Conservation (phyloP, 1,140 invertebrate genomes). For the Heliconius nattereri region DNA sequence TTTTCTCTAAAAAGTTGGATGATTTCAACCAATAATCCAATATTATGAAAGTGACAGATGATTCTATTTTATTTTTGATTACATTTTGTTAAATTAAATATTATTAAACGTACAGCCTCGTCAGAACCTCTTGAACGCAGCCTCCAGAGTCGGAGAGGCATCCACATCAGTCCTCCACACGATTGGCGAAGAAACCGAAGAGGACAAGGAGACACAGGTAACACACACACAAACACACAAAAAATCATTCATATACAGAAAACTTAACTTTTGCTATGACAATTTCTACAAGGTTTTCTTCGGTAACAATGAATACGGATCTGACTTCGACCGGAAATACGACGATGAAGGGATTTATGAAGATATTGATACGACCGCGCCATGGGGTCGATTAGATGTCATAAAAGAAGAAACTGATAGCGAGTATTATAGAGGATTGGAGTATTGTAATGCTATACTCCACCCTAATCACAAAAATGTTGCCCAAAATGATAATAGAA, state of each 20-base stretch:
- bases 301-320: conserved; percentile 55
- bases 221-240: conserved; percentile 50
- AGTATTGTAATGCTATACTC: conserved; percentile 63
- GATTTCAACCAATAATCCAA: too few relatives aligned
- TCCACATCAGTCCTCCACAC: conserved; percentile 96
- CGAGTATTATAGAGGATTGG: conserved; percentile 75
- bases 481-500: conserved; percentile 16
- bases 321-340: conserved; percentile 55
- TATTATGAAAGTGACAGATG: too few relatives aligned
- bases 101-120: conserved; percentile 83
- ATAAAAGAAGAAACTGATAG: conserved; percentile 80
- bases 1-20: too few relatives aligned
- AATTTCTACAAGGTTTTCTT: conserved; percentile 78
- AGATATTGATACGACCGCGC: conserved; percentile 68
- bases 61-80: too few relatives aligned
- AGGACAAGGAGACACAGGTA: conserved; percentile 88
- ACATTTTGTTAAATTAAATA: too few relatives aligned
- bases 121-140: conserved; percentile 96
- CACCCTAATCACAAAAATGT: conserved; percentile 32
- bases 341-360: conserved; percentile 78
- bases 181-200: conserved; percentile 94
- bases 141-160: conserved; percentile 96
- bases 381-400: conserved; percentile 62
- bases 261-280: conserved; percentile 78
- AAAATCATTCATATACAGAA: conserved; percentile 72